Conservation (phyloP, 2,797 vertebrate genomes). For the Notolepis coatsorum region DNA sequence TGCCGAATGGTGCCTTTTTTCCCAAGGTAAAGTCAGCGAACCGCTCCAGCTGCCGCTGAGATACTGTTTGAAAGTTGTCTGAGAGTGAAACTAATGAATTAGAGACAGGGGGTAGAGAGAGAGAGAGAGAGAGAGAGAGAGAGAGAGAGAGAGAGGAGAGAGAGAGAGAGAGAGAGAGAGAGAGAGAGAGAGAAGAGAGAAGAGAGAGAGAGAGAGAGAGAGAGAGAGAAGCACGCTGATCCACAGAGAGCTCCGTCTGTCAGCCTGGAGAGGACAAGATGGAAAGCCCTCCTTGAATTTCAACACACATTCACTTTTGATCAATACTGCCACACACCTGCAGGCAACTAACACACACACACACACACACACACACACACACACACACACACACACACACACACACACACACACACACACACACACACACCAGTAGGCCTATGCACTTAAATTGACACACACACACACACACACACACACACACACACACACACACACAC, state of each 20-base stretch:
- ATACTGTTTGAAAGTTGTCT: slow-evolving; percentile 65
- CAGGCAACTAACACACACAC: slow-evolving; percentile 27
- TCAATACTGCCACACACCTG: slow-evolving; percentile 57
- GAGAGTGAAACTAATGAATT: slow-evolving; percentile 73
- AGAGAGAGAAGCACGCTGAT: slow-evolving; percentile 50
- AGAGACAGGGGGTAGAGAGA: slow-evolving; percentile 60
- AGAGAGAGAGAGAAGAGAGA: slow-evolving; percentile 43
- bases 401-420: neutral
- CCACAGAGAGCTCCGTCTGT: slow-evolving; percentile 54
- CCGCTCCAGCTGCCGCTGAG: slow-evolving; percentile 49
- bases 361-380: neutral
- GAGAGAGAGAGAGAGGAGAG: slow-evolving; percentile 45
- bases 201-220: slow-evolving; percentile 57
- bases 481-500: too few species aligned
- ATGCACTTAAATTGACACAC: too few species aligned
- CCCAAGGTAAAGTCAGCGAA: slow-evolving; percentile 58
- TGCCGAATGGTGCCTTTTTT: slow-evolving; percentile 54
- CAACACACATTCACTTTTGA: slow-evolving; percentile 58
- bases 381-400: neutral
- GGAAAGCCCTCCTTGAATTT: slow-evolving; percentile 71
- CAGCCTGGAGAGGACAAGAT: slow-evolving; percentile 56
- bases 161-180: slow-evolving; percentile 42
- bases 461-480: neutral
- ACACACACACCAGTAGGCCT: too few species aligned
- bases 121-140: slow-evolving; percentile 48